phyloP scores from a whole-genome alignment of 2,113 vertebrate species.

The Elaphurus davidianus region DNA sequence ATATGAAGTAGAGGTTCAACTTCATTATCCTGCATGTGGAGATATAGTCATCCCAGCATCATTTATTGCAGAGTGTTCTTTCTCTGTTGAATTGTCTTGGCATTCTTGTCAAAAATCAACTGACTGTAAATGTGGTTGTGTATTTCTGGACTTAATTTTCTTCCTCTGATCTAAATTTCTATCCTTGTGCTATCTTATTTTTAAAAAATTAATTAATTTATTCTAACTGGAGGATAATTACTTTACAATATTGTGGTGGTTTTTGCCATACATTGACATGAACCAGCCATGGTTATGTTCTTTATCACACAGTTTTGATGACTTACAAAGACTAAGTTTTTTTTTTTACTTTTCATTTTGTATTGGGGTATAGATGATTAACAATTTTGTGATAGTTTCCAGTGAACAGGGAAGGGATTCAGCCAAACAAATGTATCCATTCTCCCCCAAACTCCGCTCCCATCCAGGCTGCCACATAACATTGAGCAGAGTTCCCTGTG shows the following conservation, averaged over 20 bases:
- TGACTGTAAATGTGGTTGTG: neutral
- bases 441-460: neutral
- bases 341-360: neutral
- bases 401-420: neutral
- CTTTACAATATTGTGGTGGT: neutral
- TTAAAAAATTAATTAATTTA: neutral
- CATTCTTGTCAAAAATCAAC: neutral
- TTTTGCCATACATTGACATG: neutral
- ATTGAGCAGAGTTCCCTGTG: neutral
- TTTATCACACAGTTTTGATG: neutral
- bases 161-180: neutral
- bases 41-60: neutral
- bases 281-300: neutral
- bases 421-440: neutral
- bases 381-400: neutral
- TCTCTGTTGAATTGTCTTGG: neutral
- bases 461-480: neutral
- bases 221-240: neutral
- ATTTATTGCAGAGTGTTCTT: neutral
- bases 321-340: neutral
- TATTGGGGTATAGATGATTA: neutral
- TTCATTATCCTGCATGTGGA: neutral
- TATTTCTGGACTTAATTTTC: neutral
- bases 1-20: neutral
- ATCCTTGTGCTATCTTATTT: neutral